Evolutionary conservation across 2,888 invertebrate species (phyloP).

Genomic region (Drosophila emarginata): DNA sequence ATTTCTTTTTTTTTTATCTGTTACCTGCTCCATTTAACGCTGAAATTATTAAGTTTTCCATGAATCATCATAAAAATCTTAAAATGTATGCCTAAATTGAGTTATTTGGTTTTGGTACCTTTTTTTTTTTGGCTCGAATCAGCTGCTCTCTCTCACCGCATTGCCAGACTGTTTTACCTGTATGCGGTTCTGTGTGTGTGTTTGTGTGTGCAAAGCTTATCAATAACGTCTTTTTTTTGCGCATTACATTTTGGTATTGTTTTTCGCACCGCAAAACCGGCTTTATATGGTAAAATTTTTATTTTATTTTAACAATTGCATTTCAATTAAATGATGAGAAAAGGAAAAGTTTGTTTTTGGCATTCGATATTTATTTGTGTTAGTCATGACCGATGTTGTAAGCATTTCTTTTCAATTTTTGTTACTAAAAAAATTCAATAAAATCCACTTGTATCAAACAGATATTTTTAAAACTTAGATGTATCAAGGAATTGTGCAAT

Average conservation of each 20-base stretch:
- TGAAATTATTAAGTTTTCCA: conserved; percentile 15
- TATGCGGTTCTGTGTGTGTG: background rate
- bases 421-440: no score
- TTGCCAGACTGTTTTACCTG: conserved; percentile 46
- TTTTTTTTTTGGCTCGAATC: conserved; percentile 35
- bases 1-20: conserved; percentile 42
- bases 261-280: conserved; percentile 40
- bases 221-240: conserved; percentile 48
- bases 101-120: conserved; percentile 28
- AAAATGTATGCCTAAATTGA: conserved; percentile 33
- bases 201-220: conserved; percentile 43
- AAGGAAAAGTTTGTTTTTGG: conserved; percentile 21
- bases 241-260: conserved; percentile 41
- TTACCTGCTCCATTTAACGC: conserved; percentile 16
- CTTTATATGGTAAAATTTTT: conserved; percentile 29
- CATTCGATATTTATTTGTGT: conserved; percentile 2
- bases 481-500: no score
- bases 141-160: conserved; percentile 46
- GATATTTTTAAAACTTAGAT: no score
- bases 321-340: conserved; percentile 14
- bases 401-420: background rate
- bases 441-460: no score
- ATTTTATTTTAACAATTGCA: conserved; percentile 13
- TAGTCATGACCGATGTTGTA: background rate
- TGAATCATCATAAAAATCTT: conserved; percentile 41